Evolutionary conservation across 2,113 vertebrate genomes (phyloP).

Genomic region (Amphiprion ocellaris): DNA sequence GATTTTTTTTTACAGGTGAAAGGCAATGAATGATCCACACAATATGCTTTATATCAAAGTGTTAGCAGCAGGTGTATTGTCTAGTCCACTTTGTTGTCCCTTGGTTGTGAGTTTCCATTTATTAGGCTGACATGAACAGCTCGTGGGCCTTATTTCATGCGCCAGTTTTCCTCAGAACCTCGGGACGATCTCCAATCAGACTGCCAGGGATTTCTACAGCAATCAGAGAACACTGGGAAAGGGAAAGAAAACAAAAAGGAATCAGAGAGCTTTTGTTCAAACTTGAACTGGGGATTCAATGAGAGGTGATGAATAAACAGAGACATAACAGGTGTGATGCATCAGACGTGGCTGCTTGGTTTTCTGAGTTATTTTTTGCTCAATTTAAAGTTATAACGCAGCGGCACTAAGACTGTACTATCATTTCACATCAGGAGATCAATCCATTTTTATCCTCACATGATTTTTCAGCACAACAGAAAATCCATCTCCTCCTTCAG

Average conservation of each 20-base stretch:
- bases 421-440: conserved; percentile 9
- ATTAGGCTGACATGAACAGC: neutral
- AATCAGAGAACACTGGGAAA: neutral
- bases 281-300: neutral
- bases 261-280: conserved; percentile 3
- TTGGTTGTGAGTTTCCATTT: neutral
- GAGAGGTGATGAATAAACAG: neutral
- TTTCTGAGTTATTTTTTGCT: neutral
- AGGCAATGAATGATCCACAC: neutral
- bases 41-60: too few relatives aligned
- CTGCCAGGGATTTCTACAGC: neutral
- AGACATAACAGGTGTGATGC: neutral
- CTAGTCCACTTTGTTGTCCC: too few relatives aligned
- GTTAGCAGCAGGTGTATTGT: too few relatives aligned
- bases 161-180: conserved; percentile 1
- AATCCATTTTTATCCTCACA: neutral
- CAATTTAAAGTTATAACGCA: too few relatives aligned
- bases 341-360: neutral
- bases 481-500: too few relatives aligned
- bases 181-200: neutral
- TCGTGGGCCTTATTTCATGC: neutral
- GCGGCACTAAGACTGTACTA: too few relatives aligned
- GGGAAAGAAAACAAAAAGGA: neutral
- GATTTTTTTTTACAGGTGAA: too few relatives aligned
- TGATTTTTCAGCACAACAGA: neutral